These are phyloP conservation scores for Hyperoplus lanceolatus DNA, from an alignment of 2,797 vertebrate genomes.

Conservation along the genomic window DNA sequence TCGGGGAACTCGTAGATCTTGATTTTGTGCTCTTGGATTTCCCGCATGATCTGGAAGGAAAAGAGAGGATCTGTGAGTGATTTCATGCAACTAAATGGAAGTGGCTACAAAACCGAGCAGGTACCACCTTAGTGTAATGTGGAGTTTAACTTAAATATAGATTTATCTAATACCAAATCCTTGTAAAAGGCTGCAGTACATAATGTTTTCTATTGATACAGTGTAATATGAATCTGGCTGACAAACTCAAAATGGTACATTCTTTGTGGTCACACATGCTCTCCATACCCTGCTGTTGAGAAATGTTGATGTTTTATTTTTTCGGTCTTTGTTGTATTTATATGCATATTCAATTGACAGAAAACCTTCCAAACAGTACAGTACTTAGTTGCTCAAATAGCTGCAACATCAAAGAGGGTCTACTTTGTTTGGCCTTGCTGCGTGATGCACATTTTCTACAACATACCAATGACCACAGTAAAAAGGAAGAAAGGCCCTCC, in stretches of 20 bases:
- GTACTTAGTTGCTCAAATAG: too few species aligned
- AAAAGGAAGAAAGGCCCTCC: neutral
- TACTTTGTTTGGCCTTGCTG: constrained; percentile 12
- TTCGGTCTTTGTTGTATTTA: neutral
- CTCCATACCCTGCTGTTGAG: neutral
- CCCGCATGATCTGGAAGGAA: constrained; percentile 93
- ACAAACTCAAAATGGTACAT: neutral
- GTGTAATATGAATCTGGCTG: neutral
- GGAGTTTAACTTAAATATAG: too few species aligned
- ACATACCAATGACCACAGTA: constrained; percentile 9
- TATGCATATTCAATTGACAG: neutral
- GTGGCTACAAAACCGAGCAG: neutral
- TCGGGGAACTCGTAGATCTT: constrained; percentile 99
- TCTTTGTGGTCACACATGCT: neutral
- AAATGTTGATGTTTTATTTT: neutral
- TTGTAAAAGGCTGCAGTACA: neutral
- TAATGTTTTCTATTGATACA: neutral
- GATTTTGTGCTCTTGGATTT: constrained; percentile 99
- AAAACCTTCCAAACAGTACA: neutral
- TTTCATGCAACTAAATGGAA: neutral
- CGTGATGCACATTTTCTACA: neutral
- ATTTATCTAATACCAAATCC: neutral
- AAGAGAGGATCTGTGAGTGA: neutral
- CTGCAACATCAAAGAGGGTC: neutral
- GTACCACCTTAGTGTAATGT: too few species aligned